Evolutionary conservation across 2,113 vertebrate genomes (phyloP), one percentile per base, ranked within the genome.

Genomic region (Microcebus griseorufus): DNA sequence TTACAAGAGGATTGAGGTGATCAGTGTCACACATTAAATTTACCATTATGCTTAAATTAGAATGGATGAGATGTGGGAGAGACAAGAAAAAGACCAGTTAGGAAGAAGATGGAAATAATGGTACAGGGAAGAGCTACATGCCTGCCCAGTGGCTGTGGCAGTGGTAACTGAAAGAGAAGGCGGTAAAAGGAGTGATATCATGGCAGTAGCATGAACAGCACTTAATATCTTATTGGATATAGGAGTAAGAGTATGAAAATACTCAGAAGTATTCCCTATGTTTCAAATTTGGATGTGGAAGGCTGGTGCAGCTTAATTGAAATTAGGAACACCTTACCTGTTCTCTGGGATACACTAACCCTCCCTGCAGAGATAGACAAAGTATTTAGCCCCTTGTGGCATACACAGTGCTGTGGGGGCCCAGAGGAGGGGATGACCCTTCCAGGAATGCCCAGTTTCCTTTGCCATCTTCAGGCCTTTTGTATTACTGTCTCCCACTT

Each of bases 401-500:
- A 83, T 32, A 72, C 75, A 72, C 8, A 84, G 18, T 29, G 32
- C 4, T 5, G 3, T 32, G 17, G 3, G 10, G 73, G 1, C 12
- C 42, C 9, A 64, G 17, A 85, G 18, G 22, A 93, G 60, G 32
- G 23, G 29, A 58, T 83, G 75, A 82, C 18, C 17, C 39, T 34
- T 45, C 69, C 11, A 70, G 13, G 27, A 94, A 81, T 73, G 14
- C 11, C 87, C 45, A 37, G 22, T 95, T 97, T 64, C 48, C 78
- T 90, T 84, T 94, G 55, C 22, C 60, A 81, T 78, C 42, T 87
- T 84, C 76, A 48, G 29, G 70, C 32, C 51, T 89, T 80, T 91
- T 88, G 16, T 82, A 64, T 88, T 93, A 70, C 51, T 95, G 94
- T 62, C 75, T 25, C 27, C 79, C 84, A 89, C 51, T 94, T 97